These are phyloP conservation scores for Itoplectis maculator DNA, from an alignment of 2,888 invertebrate genomes.

Conservation along the genomic window DNA sequence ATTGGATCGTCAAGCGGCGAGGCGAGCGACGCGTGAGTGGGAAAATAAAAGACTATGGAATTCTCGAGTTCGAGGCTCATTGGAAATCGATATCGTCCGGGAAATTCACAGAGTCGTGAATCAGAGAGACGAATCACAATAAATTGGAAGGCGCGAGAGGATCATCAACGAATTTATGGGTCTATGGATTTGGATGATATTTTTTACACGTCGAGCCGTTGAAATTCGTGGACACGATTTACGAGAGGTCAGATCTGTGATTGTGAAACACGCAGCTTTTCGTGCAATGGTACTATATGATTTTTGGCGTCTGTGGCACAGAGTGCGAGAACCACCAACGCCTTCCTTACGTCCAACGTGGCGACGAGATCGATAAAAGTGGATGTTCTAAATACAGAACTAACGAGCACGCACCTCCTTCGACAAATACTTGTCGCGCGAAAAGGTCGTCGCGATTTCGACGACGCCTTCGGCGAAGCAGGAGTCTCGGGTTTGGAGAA, in stretches of 20 bases:
- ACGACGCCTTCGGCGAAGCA: conserved; percentile 18
- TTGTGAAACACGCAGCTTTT: conserved; percentile 3
- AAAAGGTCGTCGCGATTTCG: conserved; percentile 46
- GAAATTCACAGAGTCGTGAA: conserved; percentile 13
- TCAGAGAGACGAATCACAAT: not conserved
- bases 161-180: not conserved
- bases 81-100: conserved; percentile 57
- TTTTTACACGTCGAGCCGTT: not conserved
- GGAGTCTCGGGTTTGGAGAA: not conserved
- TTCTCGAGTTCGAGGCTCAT: conserved; percentile 24
- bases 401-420: conserved; percentile 38
- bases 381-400: conserved; percentile 60
- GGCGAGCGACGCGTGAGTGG: not conserved
- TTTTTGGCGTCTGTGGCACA: not conserved
- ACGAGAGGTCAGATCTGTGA: not conserved
- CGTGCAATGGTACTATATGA: not conserved
- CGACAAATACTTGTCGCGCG: conserved; percentile 27
- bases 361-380: conserved; percentile 59
- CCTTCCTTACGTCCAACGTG: conserved; percentile 4
- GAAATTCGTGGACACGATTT: not conserved
- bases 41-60: conserved; percentile 39
- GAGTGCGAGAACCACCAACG: conserved; percentile 4
- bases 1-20: not conserved
- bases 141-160: conserved; percentile 7
- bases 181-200: not conserved